These are phyloP conservation scores for Indicator maculatus DNA, from an alignment of 2,113 vertebrate species.

Conservation along the genomic window DNA sequence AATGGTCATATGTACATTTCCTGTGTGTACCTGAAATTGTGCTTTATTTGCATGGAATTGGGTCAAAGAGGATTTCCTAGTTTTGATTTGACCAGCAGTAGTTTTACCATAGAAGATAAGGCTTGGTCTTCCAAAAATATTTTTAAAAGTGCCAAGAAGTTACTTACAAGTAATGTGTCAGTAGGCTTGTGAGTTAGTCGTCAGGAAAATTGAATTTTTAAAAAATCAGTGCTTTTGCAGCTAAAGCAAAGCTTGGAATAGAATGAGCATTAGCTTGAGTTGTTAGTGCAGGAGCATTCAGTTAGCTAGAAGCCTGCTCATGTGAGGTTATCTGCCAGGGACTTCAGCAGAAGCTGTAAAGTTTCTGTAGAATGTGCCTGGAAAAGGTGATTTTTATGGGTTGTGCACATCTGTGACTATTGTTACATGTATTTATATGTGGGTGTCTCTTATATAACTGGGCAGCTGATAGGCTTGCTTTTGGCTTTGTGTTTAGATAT, in stretches of 20 bases:
- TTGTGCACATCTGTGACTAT: background rate
- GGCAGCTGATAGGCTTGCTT: background rate
- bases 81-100: background rate
- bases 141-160: background rate
- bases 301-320: background rate
- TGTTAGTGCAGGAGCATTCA: background rate
- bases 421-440: background rate
- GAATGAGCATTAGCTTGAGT: background rate
- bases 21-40: background rate
- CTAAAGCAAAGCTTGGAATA: background rate
- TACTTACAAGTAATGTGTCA: background rate
- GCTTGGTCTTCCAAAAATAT: no score
- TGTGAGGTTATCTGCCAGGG: background rate
- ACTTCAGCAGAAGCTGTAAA: background rate
- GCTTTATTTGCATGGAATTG: background rate
- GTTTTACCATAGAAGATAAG: background rate
- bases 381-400: background rate
- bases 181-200: background rate
- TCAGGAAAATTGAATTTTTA: background rate
- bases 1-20: rapidly evolving
- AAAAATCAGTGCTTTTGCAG: background rate
- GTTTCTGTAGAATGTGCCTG: background rate
- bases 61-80: background rate
- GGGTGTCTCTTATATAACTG: background rate
- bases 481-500: background rate